Conservation (phyloP, 2,888 invertebrate genomes). For the Chironomus tentans region DNA sequence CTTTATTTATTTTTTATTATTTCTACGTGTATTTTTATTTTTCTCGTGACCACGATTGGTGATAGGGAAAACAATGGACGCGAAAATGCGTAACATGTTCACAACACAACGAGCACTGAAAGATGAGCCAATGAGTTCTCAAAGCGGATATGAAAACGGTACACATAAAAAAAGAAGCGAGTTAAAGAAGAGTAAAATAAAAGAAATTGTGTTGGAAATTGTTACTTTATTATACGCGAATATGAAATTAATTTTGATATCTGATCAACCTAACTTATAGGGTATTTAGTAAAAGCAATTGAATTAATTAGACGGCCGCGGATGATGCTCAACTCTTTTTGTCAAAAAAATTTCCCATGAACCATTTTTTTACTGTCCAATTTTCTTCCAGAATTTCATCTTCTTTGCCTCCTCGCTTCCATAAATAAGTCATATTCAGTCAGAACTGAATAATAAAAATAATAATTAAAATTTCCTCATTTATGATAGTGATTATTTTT, state of each 20-base stretch:
- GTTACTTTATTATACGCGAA: not conserved
- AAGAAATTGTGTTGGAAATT: too few species aligned
- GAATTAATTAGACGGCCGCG: slow-evolving; percentile 11
- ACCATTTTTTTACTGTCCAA: too few species aligned
- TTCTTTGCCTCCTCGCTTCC: too few species aligned
- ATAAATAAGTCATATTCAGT: too few species aligned
- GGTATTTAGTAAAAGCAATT: slow-evolving; percentile 25
- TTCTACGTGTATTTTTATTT: not conserved
- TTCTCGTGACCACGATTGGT: slow-evolving; percentile 2
- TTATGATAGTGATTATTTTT: too few species aligned
- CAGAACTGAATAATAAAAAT: too few species aligned
- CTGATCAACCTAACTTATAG: slow-evolving; percentile 16
- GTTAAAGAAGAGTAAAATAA: not conserved
- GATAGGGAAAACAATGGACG: slow-evolving; percentile 14
- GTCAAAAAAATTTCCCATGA: not conserved
- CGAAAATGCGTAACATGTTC: slow-evolving; percentile 26
- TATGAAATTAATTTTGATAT: slow-evolving; percentile 7
- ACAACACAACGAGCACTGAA: not conserved
- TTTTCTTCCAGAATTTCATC: too few species aligned
- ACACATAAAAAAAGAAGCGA: not conserved
- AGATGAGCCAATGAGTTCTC: not conserved
- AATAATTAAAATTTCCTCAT: too few species aligned
- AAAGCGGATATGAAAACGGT: slow-evolving; percentile 24
- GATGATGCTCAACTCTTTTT: too few species aligned
- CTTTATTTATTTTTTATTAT: not conserved